Conservation (phyloP, 2,113 vertebrate genomes). For the Paramormyrops kingsleyae region DNA sequence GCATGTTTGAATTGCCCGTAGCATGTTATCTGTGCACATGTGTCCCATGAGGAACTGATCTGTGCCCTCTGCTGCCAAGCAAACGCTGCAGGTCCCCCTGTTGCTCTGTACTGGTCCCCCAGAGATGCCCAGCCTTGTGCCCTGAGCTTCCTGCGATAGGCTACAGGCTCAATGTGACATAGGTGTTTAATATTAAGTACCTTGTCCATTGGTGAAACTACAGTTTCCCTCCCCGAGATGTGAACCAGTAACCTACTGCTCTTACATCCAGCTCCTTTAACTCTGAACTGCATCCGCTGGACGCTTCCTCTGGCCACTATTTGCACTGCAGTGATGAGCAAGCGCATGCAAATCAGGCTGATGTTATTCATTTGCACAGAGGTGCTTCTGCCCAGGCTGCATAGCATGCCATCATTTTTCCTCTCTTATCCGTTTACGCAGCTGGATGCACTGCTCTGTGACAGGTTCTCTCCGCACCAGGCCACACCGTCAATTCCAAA, state of each 20-base stretch:
- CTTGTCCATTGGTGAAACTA: not conserved
- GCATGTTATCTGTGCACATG: not conserved
- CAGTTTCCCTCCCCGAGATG: not conserved
- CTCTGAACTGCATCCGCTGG: not conserved
- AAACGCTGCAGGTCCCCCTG: not conserved
- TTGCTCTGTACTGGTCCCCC: no score
- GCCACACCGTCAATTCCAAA: not conserved
- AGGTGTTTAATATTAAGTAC: not conserved
- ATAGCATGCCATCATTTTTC: not conserved
- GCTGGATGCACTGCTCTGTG: not conserved
- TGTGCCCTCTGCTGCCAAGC: not conserved
- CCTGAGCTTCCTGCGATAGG: not conserved
- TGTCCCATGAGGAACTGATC: not conserved
- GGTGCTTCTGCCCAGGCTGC: not conserved
- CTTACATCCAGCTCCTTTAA: not conserved
- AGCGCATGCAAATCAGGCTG: not conserved
- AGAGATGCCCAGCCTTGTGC: not conserved
- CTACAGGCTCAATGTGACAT: not conserved
- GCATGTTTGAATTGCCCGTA: not conserved
- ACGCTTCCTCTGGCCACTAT: not conserved
- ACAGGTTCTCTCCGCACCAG: not conserved
- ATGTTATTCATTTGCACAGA: not conserved
- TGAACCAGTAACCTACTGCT: not conserved
- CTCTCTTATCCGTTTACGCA: not conserved
- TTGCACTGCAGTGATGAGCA: not conserved